Conservation (phyloP, 2,113 vertebrate species). For the Oxyruncus cristatus region DNA sequence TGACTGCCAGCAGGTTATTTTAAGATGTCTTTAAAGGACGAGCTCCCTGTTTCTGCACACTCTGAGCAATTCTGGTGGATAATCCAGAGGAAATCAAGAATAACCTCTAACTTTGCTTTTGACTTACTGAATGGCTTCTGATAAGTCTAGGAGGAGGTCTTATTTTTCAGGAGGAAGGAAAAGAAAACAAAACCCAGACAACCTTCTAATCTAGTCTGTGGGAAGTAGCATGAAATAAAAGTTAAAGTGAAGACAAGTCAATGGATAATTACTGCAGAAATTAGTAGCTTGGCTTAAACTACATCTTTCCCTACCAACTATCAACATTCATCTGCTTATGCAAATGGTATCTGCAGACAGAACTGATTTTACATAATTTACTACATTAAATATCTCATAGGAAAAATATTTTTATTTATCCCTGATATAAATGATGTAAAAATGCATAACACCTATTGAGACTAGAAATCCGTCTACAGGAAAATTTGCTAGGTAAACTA, state of each 20-base stretch:
- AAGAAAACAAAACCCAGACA: background rate
- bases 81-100: background rate
- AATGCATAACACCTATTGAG: background rate
- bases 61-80: background rate
- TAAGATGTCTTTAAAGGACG: background rate
- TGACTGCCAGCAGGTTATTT: background rate
- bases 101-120: background rate
- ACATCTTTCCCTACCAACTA: background rate
- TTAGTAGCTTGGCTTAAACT: background rate
- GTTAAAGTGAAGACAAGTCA: background rate
- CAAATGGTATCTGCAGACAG: background rate
- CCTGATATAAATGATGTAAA: background rate
- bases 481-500: background rate
- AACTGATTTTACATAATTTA: background rate
- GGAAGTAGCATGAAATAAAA: background rate
- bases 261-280: background rate
- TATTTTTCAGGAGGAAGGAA: background rate
- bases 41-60: background rate
- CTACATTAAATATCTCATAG: background rate
- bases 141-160: background rate
- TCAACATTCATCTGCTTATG: background rate
- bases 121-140: background rate
- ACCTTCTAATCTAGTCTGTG: background rate
- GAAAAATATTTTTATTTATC: background rate
- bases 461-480: background rate